Base-by-base conservation (phyloP, 2,888 invertebrate genomes). In the Drosophila neotestacea region DNA sequence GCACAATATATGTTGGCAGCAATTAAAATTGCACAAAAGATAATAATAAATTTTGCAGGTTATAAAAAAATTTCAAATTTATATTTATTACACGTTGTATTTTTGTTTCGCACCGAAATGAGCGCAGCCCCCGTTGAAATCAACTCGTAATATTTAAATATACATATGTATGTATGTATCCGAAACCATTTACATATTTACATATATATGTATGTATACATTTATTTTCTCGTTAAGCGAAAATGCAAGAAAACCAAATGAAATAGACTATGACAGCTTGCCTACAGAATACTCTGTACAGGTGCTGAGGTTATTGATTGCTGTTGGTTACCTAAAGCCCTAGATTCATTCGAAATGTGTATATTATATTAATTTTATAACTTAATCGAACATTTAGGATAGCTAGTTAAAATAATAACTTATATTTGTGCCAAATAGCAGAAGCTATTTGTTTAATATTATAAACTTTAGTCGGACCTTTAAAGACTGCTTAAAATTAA, bases 81-180 rank as follows among this genome's bases (percentile, higher is more conserved):
- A 77, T 76, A 77, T 77, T 77, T 77, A 76, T 70, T 69, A 58
- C 78, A 69, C 38, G 68, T 60, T 42, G 48, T 70, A 66, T 62
- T 76, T 77, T 70, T 66, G 48, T 75, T 51, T 58, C 44, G 59
- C 51, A 34, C 13, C 67, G 51, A 52, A 75, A 70, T 63, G 70
- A 74, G 70, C 54, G 34, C 69, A 77, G 54, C 69, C 48, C 11
- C 42, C 51, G 39, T 56, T 58, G 41, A 68, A 52, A 63, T 56
- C 39, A 52, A 51, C 13, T 54, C 42, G 48, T 54, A 56, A 52
- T 32, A 38, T 50, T 42, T 39, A 34, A 54, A 39, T 44, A 34
- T 34, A 42, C 27, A 62, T 47, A 62, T 30, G n/a, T 34, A 22
- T 32, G 22, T 59, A 39, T 44, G 39, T 56, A 46, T 10, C 34